phyloP scores from a whole-genome alignment of 2,113 vertebrate genomes.

The Orcinus orca region DNA sequence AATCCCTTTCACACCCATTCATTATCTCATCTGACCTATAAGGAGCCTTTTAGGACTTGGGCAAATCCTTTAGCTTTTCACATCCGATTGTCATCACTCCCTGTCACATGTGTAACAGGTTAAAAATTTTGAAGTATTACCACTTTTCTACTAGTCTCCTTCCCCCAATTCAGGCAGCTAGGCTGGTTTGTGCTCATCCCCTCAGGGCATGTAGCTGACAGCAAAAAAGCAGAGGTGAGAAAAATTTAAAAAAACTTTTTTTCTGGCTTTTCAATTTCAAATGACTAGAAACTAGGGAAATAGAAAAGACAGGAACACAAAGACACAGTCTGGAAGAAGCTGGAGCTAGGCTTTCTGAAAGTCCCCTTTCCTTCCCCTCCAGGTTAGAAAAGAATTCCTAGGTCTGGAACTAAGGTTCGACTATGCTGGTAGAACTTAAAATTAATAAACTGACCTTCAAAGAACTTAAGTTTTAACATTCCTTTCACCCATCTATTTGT shows the following conservation, averaged over 20 bases:
- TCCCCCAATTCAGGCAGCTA: neutral
- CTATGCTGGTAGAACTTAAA: neutral
- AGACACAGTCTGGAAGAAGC: constrained; percentile 27
- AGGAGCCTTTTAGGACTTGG: neutral
- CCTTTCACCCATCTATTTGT: neutral
- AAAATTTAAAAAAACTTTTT: neutral
- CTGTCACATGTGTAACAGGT: neutral
- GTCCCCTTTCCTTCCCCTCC: neutral
- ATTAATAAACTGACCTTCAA: neutral
- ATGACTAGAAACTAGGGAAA: neutral
- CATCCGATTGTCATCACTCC: neutral
- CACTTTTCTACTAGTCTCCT: neutral
- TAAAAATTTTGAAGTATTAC: neutral
- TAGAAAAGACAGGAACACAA: neutral
- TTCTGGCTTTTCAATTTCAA: constrained; percentile 2
- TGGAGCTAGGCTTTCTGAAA: neutral
- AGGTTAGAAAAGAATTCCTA: neutral
- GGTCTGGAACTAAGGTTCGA: neutral
- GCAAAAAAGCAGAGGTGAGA: neutral
- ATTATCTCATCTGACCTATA: neutral
- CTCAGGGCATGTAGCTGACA: neutral
- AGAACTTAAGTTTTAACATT: neutral
- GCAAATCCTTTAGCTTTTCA: neutral
- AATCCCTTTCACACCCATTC: neutral
- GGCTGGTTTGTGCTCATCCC: neutral